Evolutionary conservation across 2,113 vertebrate genomes (phyloP), one percentile per base, ranked within the genome.

Genomic region (Pedetes capensis): DNA sequence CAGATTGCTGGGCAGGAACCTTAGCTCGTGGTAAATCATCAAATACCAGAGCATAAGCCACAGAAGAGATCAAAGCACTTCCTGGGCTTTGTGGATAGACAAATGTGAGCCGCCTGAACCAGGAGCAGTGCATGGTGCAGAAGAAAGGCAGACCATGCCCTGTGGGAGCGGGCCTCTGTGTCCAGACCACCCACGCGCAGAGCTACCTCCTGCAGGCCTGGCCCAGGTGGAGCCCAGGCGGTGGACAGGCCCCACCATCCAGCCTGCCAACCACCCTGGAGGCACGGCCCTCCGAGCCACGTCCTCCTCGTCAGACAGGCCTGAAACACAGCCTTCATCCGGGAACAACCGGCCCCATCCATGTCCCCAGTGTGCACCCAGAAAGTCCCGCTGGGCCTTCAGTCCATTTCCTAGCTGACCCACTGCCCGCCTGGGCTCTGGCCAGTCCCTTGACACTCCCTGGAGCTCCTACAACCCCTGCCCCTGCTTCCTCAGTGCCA

Each of bases 31-130:
- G 49, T 27, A 39, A 94, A 69, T 51, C 9, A 63, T 74, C 75
- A 95, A 74, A 59, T 87, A 79, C 49, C 55, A 69, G 80, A 89
- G 69, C 17, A 69, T 6, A 61, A 83, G 37, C 34, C 39, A 37
- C 1, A 34, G 12, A 42, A 87, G 57, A 82, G 44, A 89, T 76
- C 25, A 76, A 76, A 86, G 20, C 53, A 39, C 20, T 91, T 91
- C 17, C 63, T 27, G 29, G 5, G 59, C 64, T 78, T 78, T 49
- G 39, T 55, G 63, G 20, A 78, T 57, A 55, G 18, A 53, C 9
- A 64, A 87, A 95, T 59, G 76, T 55, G 32, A 27, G 37, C 55
- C 85, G 69, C 61, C 27, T 17, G 80, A 37, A 44, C 22, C n/a
- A 57, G 29, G 11, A 53, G 39, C 27, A 59, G 55, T 32, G 75